Conservation (phyloP, 2,888 invertebrate species). For the Ochlodes sylvanus region DNA sequence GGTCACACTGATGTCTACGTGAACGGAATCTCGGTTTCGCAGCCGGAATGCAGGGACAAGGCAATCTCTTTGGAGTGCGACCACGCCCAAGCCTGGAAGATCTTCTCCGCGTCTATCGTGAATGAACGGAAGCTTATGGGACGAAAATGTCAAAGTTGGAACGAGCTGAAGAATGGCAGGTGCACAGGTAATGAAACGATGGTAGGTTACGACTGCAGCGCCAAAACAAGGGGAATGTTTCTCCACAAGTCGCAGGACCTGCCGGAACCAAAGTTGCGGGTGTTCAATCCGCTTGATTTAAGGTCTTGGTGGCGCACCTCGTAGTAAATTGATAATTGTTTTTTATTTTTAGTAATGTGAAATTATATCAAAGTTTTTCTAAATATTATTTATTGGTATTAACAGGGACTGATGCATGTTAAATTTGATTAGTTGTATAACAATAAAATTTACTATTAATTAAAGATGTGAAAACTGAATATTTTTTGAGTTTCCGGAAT, state of each 20-base stretch:
- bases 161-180: conserved; percentile 53
- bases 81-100: conserved; percentile 70
- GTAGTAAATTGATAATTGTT: neutral
- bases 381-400: too few species aligned
- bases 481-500: too few species aligned
- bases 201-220: conserved; percentile 61
- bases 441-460: too few species aligned
- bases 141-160: conserved; percentile 59
- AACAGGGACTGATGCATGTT: too few species aligned
- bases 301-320: conserved; percentile 41
- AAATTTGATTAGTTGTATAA: too few species aligned
- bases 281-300: conserved; percentile 60
- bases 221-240: conserved; percentile 58
- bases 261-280: conserved; percentile 44
- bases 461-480: too few species aligned
- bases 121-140: conserved; percentile 54
- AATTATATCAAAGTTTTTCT: too few species aligned
- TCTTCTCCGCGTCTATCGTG: conserved; percentile 62
- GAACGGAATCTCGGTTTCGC: conserved; percentile 67
- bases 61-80: conserved; percentile 69
- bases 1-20: conserved; percentile 75
- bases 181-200: conserved; percentile 60
- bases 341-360: too few species aligned
- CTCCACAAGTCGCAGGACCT: conserved; percentile 59
- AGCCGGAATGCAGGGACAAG: conserved; percentile 64